Evolutionary conservation across 2,113 vertebrate genomes (phyloP).

Genomic region (Ibidorhyncha struthersii): DNA sequence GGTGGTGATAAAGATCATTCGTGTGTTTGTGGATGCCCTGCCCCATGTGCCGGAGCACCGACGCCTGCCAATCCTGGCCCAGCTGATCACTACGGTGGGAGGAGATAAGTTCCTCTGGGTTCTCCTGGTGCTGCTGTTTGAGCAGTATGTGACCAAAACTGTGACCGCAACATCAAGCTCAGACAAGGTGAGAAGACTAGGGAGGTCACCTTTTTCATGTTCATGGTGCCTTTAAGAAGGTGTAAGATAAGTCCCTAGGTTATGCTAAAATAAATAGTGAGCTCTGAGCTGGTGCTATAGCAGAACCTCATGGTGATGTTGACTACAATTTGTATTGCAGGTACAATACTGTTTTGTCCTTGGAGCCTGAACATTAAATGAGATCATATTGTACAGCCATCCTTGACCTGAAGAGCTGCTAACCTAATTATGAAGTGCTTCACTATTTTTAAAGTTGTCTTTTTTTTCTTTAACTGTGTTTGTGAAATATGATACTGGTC

Average conservation of each 20-base stretch:
- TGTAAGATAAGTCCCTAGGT: background rate
- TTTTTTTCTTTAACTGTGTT: background rate
- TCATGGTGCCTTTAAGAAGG: background rate
- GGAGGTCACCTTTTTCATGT: background rate
- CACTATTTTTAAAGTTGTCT: background rate
- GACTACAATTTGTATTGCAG: background rate
- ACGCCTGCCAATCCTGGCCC: constrained; percentile 84
- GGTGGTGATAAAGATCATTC: constrained; percentile 82
- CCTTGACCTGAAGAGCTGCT: background rate
- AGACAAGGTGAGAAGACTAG: constrained; percentile 81
- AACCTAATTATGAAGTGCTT: background rate
- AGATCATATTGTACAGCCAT: background rate
- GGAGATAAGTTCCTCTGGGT: constrained; percentile 90
- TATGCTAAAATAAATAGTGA: background rate
- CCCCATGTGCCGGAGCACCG: constrained; percentile 94
- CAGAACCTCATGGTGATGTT: background rate
- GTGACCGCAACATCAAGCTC: constrained; percentile 29
- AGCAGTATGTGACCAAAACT: constrained; percentile 87
- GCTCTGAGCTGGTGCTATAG: background rate
- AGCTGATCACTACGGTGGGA: constrained; percentile 84
- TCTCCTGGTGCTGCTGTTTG: constrained; percentile 87
- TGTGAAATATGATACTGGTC: background rate
- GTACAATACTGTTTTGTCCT: background rate
- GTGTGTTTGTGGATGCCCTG: constrained; percentile 91
- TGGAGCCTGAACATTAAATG: background rate